Evolutionary conservation across 2,888 invertebrate species (phyloP).

Genomic region (Pachliopta kotzebuea): DNA sequence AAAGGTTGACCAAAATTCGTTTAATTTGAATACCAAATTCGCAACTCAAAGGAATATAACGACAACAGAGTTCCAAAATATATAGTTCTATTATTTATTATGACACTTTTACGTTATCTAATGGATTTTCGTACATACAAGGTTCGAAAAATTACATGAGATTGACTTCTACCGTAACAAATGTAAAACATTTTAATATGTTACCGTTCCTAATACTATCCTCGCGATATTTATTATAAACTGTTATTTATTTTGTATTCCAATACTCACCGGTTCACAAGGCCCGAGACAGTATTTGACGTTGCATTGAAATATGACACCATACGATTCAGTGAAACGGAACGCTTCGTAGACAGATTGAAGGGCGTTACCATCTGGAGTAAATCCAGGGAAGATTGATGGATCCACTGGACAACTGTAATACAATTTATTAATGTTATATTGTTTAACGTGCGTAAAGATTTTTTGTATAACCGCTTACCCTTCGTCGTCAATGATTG

Average conservation of each 20-base stretch:
- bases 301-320: constrained; percentile 98
- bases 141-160: neutral
- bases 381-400: constrained; percentile 95
- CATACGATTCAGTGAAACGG: constrained; percentile 97
- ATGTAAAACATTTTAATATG: constrained; percentile 19
- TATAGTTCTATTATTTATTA: neutral
- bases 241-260: constrained; percentile 24
- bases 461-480: constrained; percentile 49
- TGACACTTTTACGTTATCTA: neutral
- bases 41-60: neutral
- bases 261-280: constrained; percentile 90
- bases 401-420: constrained; percentile 94
- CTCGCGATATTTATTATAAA: constrained; percentile 27
- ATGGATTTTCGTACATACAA: neutral
- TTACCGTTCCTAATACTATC: constrained; percentile 23
- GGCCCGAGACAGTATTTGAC: constrained; percentile 97
- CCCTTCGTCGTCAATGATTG: constrained; percentile 97
- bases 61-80: neutral
- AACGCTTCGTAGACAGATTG: constrained; percentile 97
- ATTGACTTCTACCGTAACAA: constrained; percentile 20
- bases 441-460: neutral
- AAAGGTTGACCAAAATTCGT: neutral
- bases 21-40: neutral
- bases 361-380: constrained; percentile 93
- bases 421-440: neutral